Evolutionary conservation across 2,113 vertebrate species (phyloP), one percentile per base, ranked within the genome.

Genomic region (Pterocles orientalis): DNA sequence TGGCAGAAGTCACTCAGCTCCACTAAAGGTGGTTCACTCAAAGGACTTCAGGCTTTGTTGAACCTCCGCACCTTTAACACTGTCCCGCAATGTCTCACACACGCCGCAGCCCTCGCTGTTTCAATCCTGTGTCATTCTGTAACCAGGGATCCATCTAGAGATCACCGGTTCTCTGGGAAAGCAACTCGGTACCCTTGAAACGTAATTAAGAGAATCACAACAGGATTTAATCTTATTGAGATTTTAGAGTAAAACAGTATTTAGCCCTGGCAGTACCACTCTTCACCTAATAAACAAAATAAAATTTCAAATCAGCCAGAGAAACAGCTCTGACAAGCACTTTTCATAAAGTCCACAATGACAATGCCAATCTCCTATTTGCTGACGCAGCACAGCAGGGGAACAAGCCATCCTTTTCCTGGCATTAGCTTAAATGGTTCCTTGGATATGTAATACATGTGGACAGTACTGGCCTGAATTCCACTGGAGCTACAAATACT

Each of bases 241-340:
- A 90, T 81, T 75, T 93, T 80, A 66, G 26, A 90, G 90, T 86
- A 88, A 92, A 96, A 89, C 33, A 72, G 53, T 85, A 85, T 95
- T 93, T 94, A 89, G 80, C 26, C 62, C 87, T 95, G 96, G 95
- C 86, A 90, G 77, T 80, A 79, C 84, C 18, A 39, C 50, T 77
- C 62, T 39, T 78, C 87, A 96, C 36, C 62, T 95, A 96, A 92
- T 92, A 83, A 89, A 95, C 50, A 94, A 94, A 96, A 96, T 92
- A 94, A 97, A 97, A 96, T 97, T 96, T 95, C 95, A 94, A 87
- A 97, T 92, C 75, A 95, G 96, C 77, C 81, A 93, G 79, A 92
- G 86, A 92, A 96, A 96, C 58, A 94, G 85, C 53, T 68, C 61
- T 21, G 51, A 95, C 71, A 95, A 95, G 96, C 92, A 95, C 90